A percentile compares a stretch with the other conserved stretches of the same genome.
Conservation (phyloP, 2,113 vertebrate genomes). For the Cheilinus undulatus region DNA sequence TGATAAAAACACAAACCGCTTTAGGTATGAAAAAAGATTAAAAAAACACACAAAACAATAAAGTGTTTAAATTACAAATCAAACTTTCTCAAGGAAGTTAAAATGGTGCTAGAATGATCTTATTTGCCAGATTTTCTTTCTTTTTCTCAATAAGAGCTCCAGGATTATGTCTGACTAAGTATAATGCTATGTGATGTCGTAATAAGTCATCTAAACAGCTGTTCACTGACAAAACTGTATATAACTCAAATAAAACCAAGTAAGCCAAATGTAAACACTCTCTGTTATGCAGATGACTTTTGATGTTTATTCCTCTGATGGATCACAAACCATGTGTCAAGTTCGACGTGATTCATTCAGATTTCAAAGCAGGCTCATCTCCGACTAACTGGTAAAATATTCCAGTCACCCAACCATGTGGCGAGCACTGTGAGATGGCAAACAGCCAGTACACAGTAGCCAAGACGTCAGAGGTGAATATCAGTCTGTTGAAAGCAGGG, state of each 20-base stretch:
- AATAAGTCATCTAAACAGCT: not conserved
- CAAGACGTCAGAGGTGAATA: not conserved
- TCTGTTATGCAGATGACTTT: not conserved
- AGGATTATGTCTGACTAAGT: not conserved
- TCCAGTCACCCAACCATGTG: conserved; percentile 33
- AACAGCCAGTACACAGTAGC: not conserved
- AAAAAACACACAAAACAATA: too few species aligned
- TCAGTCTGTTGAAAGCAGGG: conserved; percentile 40
- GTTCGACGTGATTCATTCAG: conserved; percentile 23
- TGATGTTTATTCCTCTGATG: not conserved
- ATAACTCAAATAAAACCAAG: not conserved
- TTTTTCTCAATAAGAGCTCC: not conserved
- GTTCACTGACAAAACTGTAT: not conserved
- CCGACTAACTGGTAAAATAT: conserved; percentile 56
- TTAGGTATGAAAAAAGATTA: too few species aligned
- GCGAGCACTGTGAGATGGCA: not conserved
- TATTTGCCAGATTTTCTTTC: not conserved
- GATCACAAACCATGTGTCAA: not conserved
- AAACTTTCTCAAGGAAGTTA: too few species aligned
- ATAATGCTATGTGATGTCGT: not conserved
- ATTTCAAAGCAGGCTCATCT: conserved; percentile 12
- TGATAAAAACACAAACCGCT: too few species aligned
- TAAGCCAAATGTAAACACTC: conserved; percentile 30
- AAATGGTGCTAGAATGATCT: too few species aligned
- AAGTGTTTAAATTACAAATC: too few species aligned